Percentiles rank a stretch among this genome's conserved stretches.
Evolutionary conservation across 2,888 invertebrate genomes (phyloP).

Genomic region (Cephus rjabovi): DNA sequence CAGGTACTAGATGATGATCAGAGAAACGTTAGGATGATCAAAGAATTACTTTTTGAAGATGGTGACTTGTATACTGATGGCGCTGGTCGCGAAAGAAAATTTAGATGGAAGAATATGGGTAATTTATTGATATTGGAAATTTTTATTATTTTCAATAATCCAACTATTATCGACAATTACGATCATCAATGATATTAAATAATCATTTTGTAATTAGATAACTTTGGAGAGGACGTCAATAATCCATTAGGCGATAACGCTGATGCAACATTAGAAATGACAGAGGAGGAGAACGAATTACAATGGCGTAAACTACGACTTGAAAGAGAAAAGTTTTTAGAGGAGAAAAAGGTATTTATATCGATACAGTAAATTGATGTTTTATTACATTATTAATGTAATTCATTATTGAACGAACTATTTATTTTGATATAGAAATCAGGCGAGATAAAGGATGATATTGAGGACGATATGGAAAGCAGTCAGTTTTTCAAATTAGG

Average conservation of each 20-base stretch:
- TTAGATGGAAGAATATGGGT: conserved; percentile 88
- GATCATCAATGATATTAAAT: background rate
- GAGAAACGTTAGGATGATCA: conserved; percentile 82
- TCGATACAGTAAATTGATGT: conserved; percentile 8
- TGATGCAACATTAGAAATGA: conserved; percentile 69
- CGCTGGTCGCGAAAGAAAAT: conserved; percentile 81
- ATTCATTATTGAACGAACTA: conserved; percentile 6
- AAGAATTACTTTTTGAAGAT: conserved; percentile 90
- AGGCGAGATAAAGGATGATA: conserved; percentile 40
- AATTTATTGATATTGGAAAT: conserved; percentile 46
- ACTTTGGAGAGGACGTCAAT: conserved; percentile 62
- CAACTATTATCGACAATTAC: conserved; percentile 1
- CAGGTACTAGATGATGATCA: conserved; percentile 90
- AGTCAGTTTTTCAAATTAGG: conserved; percentile 68
- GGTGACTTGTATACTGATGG: conserved; percentile 85
- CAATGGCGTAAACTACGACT: conserved; percentile 83
- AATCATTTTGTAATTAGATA: conserved; percentile 41
- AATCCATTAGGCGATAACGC: conserved; percentile 53
- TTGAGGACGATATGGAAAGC: conserved; percentile 53
- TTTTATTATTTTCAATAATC: background rate
- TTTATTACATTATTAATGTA: background rate
- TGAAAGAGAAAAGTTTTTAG: conserved; percentile 83
- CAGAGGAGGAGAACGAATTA: conserved; percentile 81
- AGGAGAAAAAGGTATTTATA: conserved; percentile 69
- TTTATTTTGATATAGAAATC: conserved; percentile 20